Evolutionary conservation across 2,888 invertebrate genomes (phyloP).

Genomic region (Girardia tigrina): DNA sequence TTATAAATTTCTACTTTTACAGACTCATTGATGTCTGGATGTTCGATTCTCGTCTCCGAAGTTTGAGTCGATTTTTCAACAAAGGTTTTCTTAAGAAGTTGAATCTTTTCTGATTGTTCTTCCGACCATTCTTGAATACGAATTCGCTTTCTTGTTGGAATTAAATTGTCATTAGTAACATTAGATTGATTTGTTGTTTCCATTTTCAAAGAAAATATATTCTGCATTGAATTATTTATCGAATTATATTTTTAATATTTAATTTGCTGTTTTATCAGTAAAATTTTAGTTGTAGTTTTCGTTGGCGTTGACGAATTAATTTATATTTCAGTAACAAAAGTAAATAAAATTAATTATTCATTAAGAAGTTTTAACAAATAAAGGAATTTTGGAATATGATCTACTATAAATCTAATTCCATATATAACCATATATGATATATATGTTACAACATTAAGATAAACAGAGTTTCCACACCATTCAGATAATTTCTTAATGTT

Average conservation of each 20-base stretch:
- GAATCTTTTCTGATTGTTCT: background rate
- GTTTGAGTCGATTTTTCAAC: background rate
- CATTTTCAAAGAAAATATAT: background rate
- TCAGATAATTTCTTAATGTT: too few species aligned
- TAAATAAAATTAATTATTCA: too few species aligned
- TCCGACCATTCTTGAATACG: background rate
- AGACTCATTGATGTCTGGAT: background rate
- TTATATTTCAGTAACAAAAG: too few species aligned
- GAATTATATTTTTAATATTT: background rate
- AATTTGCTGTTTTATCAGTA: too few species aligned
- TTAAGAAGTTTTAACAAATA: too few species aligned
- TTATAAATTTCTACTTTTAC: background rate
- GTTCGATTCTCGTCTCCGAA: background rate
- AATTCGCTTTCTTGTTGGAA: constrained; percentile 1
- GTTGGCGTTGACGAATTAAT: too few species aligned
- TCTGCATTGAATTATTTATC: constrained; percentile 3
- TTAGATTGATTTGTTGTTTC: background rate
- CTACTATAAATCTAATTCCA: too few species aligned
- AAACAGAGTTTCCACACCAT: too few species aligned
- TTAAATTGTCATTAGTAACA: constrained; percentile 15
- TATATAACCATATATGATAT: too few species aligned
- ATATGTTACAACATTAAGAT: too few species aligned
- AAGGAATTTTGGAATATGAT: too few species aligned
- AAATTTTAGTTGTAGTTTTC: too few species aligned
- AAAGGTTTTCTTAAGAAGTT: background rate